These are phyloP conservation scores for Notolepis coatsorum DNA, from an alignment of 2,797 vertebrate species.

Conservation along the genomic window DNA sequence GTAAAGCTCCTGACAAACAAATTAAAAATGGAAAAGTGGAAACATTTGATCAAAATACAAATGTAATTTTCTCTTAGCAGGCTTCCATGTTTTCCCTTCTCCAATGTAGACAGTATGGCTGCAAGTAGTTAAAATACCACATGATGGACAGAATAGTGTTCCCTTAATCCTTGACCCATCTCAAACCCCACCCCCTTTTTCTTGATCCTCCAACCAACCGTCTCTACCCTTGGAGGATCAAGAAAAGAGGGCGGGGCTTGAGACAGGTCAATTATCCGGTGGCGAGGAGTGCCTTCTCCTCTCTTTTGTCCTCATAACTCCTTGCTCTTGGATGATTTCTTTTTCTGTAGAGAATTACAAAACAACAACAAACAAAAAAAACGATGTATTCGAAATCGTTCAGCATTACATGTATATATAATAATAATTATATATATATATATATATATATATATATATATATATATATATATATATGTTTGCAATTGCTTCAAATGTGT, in stretches of 20 bases:
- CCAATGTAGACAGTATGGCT: not conserved
- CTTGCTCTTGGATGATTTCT: conserved; percentile 49
- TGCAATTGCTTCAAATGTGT: too few relatives aligned
- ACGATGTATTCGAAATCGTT: not conserved
- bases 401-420: too few relatives aligned
- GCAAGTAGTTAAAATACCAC: not conserved
- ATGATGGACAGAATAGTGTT: not conserved
- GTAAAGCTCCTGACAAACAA: not conserved
- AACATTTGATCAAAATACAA: conserved; percentile 24
- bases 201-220: too few relatives aligned
- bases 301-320: conserved; percentile 12
- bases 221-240: too few relatives aligned
- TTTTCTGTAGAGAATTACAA: conserved; percentile 57
- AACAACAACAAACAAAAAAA: not conserved
- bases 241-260: not conserved
- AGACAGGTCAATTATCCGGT: not conserved
- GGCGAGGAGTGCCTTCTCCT: conserved; percentile 3
- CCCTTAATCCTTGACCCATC: conserved; percentile 9
- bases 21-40: conserved; percentile 14
- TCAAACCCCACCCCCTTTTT: too few relatives aligned
- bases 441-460: too few relatives aligned
- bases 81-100: not conserved
- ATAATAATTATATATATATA: too few relatives aligned
- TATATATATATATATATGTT: too few relatives aligned
- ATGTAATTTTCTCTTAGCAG: conserved; percentile 13